Conservation (phyloP, 2,113 vertebrate species). For the Neopipo cinnamomea region DNA sequence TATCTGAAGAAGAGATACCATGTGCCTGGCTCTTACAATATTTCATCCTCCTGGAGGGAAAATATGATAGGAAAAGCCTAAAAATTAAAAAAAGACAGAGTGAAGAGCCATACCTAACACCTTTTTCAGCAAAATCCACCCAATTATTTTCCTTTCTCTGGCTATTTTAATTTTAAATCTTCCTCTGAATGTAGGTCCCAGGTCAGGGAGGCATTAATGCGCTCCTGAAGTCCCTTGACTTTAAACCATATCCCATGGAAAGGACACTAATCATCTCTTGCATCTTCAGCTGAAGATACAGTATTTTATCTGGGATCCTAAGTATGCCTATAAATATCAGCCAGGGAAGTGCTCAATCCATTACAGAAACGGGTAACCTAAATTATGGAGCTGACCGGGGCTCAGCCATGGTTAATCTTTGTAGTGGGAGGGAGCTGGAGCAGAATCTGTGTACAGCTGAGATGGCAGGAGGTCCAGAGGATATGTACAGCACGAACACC, state of each 20-base stretch:
- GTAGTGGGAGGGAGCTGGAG: neutral
- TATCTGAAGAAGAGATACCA: neutral
- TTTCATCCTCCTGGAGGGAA: constrained; percentile 40
- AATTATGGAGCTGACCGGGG: neutral
- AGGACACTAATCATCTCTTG: neutral
- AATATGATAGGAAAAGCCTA: constrained; percentile 13
- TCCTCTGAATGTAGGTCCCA: neutral
- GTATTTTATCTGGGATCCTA: constrained; percentile 22
- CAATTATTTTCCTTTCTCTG: constrained; percentile 24
- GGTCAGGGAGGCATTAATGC: neutral
- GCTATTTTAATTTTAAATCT: constrained; percentile 18
- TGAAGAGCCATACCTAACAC: neutral
- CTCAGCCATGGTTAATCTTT: neutral
- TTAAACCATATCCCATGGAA: neutral
- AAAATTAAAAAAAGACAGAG: constrained; percentile 45
- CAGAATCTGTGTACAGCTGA: neutral
- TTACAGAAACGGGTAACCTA: neutral
- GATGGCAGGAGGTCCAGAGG: neutral
- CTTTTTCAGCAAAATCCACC: constrained; percentile 19
- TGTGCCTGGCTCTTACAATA: neutral
- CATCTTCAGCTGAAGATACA: constrained; percentile 6
- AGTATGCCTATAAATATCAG: constrained; percentile 45
- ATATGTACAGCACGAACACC: neutral
- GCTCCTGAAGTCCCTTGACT: neutral
- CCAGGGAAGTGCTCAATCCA: neutral